phyloP scores from a whole-genome alignment of 2,113 vertebrate species.

The Pogona vitticeps region DNA sequence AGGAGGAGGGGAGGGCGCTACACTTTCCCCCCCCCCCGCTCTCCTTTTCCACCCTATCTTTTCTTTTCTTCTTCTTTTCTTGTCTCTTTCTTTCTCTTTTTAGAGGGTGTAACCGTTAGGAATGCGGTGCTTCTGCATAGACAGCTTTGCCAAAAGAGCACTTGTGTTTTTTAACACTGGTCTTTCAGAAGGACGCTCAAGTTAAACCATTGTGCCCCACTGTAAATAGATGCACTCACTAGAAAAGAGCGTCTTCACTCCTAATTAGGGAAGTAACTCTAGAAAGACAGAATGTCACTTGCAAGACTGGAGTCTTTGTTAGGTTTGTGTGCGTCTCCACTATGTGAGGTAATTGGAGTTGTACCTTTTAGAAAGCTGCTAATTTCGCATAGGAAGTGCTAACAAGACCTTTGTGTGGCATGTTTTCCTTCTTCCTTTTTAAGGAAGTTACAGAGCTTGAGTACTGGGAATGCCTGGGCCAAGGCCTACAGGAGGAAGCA shows the following conservation, averaged over 20 bases:
- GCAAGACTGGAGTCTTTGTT: slow-evolving; percentile 83
- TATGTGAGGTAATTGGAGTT: slow-evolving; percentile 99
- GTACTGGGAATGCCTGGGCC: slow-evolving; percentile 93
- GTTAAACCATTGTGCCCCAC: slow-evolving; percentile 85
- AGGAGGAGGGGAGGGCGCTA: slow-evolving; percentile 63
- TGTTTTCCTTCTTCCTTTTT: slow-evolving; percentile 98
- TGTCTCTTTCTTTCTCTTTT: slow-evolving; percentile 18
- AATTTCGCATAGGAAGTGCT: slow-evolving; percentile 99
- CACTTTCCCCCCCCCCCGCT: slow-evolving; percentile 47
- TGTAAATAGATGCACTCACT: slow-evolving; percentile 93
- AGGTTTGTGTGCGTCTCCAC: slow-evolving; percentile 86
- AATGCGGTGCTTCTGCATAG: slow-evolving; percentile 83
- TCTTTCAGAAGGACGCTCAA: slow-evolving; percentile 86
- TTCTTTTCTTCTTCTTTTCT: background rate
- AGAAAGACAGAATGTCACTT: slow-evolving; percentile 89
- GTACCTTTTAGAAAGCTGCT: slow-evolving; percentile 99
- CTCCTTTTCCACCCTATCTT: too few relatives aligned
- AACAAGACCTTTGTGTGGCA: slow-evolving; percentile 99
- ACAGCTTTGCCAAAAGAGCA: slow-evolving; percentile 88
- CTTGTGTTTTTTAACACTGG: slow-evolving; percentile 93
- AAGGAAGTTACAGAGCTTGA: slow-evolving; percentile 94
- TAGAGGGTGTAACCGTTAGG: slow-evolving; percentile 82
- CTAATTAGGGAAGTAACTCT: slow-evolving; percentile 99
- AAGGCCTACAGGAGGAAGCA: slow-evolving; percentile 88
- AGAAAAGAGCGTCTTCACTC: slow-evolving; percentile 93